Conservation (phyloP, 2,888 invertebrate species). For the Pachymerium ferrugineum region DNA sequence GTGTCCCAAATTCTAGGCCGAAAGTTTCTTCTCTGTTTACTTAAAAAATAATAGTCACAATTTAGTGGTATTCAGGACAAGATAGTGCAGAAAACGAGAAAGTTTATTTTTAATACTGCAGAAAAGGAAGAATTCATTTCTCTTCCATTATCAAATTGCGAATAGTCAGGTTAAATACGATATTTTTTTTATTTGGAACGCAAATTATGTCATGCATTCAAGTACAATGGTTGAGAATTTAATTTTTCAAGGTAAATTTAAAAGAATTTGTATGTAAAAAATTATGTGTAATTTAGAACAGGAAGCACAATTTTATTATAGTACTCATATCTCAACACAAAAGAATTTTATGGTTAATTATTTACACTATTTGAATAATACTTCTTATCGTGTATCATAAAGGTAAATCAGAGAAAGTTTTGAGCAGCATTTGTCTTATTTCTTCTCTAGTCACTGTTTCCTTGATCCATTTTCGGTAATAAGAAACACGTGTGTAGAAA, state of each 20-base stretch:
- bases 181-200: too few relatives aligned
- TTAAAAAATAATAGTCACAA: neutral
- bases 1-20: neutral
- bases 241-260: neutral
- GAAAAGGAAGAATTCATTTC: too few relatives aligned
- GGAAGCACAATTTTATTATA: neutral
- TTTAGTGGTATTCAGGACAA: too few relatives aligned
- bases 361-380: neutral
- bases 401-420: constrained; percentile 5
- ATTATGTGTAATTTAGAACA: neutral
- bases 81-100: neutral
- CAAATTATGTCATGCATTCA: too few relatives aligned
- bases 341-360: neutral
- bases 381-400: neutral
- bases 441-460: constrained; percentile 25
- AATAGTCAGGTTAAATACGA: too few relatives aligned
- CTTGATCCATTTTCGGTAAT: constrained; percentile 30
- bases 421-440: neutral
- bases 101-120: neutral
- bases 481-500: constrained; percentile 28
- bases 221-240: neutral
- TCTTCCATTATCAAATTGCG: too few relatives aligned
- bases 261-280: neutral
- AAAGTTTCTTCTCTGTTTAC: neutral
- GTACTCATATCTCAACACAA: neutral